phyloP scores from a whole-genome alignment of 2,113 vertebrate species.

The Miniopterus natalensis region DNA sequence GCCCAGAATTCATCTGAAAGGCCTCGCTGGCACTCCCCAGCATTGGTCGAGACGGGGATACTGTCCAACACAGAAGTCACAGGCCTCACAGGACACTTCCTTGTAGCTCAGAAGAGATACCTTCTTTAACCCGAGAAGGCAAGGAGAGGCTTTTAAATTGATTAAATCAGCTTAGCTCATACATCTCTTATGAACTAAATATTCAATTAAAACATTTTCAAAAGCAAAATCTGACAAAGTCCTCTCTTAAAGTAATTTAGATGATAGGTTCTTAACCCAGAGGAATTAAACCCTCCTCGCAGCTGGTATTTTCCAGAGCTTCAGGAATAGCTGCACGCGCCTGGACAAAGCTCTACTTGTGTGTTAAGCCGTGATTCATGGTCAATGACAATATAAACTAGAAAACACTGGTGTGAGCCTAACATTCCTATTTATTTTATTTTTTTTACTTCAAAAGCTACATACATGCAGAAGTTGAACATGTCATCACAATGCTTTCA shows the following conservation, averaged over 20 bases:
- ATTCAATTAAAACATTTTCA: constrained; percentile 79
- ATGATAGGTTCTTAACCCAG: constrained; percentile 64
- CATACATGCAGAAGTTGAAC: constrained; percentile 73
- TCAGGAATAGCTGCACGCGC: constrained; percentile 64
- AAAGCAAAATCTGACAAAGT: constrained; percentile 77
- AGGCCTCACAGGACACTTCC: background rate
- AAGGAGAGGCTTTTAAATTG: constrained; percentile 65
- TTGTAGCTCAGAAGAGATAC: constrained; percentile 31
- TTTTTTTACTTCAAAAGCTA: constrained; percentile 76
- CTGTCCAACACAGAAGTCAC: background rate
- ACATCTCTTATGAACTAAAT: constrained; percentile 66
- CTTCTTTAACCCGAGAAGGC: constrained; percentile 71
- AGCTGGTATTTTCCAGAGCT: constrained; percentile 43
- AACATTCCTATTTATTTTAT: constrained; percentile 73
- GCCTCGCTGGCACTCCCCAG: background rate
- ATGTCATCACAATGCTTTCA: constrained; percentile 75
- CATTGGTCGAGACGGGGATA: background rate
- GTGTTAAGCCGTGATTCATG: background rate
- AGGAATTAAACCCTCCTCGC: constrained; percentile 72
- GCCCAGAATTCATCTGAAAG: background rate
- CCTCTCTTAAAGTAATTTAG: constrained; percentile 69
- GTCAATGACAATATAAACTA: constrained; percentile 47
- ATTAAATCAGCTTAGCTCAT: constrained; percentile 72
- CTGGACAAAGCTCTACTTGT: constrained; percentile 51
- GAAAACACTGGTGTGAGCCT: constrained; percentile 59